Percentiles rank a stretch among this genome's conserved stretches.
Evolutionary conservation across 2,113 vertebrate genomes (phyloP).

Genomic region (Nerophis lumbriciformis): DNA sequence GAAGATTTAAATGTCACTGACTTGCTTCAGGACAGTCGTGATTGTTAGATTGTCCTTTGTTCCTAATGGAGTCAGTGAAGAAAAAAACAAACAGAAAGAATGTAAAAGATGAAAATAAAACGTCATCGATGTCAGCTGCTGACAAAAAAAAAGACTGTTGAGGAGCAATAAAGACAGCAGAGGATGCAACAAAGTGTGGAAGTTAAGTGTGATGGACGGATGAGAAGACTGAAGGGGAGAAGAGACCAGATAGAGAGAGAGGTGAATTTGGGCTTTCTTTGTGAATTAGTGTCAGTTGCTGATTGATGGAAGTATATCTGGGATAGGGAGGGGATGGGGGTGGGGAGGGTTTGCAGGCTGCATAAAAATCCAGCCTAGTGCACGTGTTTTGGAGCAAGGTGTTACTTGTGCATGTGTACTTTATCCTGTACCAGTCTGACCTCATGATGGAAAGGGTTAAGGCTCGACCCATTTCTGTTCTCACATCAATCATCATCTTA

Average conservation of each 20-base stretch:
- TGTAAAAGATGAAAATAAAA: neutral
- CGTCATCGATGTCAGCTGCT: neutral
- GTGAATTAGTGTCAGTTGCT: neutral
- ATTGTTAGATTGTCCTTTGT: too few relatives aligned
- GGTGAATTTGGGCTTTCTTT: neutral
- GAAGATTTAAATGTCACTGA: too few relatives aligned
- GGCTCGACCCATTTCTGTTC: conserved; percentile 4
- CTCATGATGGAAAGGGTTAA: conserved; percentile 6
- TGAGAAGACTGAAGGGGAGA: neutral
- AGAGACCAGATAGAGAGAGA: neutral
- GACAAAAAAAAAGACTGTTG: neutral
- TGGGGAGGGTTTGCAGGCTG: neutral
- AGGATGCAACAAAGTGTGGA: neutral
- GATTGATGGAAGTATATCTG: neutral
- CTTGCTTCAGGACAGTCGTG: too few relatives aligned
- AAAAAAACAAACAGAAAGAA: neutral
- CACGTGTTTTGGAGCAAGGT: neutral
- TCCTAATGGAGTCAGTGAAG: neutral
- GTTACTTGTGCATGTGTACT: neutral
- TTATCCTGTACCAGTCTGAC: conserved; percentile 4
- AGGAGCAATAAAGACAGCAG: neutral
- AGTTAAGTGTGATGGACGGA: conserved; percentile 2
- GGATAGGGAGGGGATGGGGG: neutral
- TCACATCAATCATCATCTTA: conserved; percentile 6
- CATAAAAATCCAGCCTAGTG: too few relatives aligned